Evolutionary conservation across 2,888 invertebrate genomes (phyloP).

Genomic region (Germaria angustata): DNA sequence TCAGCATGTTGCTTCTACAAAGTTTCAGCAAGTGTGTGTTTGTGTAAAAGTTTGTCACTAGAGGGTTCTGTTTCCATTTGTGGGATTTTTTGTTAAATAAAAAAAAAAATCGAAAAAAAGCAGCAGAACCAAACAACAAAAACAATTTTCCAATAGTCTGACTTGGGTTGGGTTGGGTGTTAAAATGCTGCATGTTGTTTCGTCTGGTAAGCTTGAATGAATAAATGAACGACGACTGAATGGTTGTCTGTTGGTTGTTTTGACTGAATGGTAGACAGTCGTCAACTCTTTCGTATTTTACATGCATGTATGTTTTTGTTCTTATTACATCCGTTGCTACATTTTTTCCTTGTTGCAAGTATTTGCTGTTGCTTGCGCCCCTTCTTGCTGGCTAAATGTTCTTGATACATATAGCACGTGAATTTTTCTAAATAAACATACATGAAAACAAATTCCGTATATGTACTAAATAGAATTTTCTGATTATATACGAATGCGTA

Average conservation of each 20-base stretch:
- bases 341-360: constrained; percentile 5
- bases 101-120: constrained; percentile 14
- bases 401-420: constrained; percentile 42
- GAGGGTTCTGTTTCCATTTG: not conserved
- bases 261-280: constrained; percentile 56
- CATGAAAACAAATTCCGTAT: not conserved
- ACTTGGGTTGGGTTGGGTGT: constrained; percentile 54
- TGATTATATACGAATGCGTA: not conserved
- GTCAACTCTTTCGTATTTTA: constrained; percentile 44
- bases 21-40: not conserved
- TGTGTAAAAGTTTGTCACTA: constrained; percentile 24
- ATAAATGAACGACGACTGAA: constrained; percentile 13
- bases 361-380: not conserved
- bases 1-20: constrained; percentile 59
- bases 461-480: too few species aligned
- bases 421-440: constrained; percentile 5
- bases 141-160: constrained; percentile 19
- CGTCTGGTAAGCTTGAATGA: constrained; percentile 63
- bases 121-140: not conserved
- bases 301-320: constrained; percentile 32
- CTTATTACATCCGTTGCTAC: constrained; percentile 46
- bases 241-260: constrained; percentile 34
- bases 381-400: constrained; percentile 22
- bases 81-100: not conserved
- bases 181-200: constrained; percentile 50